These are phyloP conservation scores for Agapostemon virescens DNA, from an alignment of 2,888 invertebrate genomes.

Conservation along the genomic window DNA sequence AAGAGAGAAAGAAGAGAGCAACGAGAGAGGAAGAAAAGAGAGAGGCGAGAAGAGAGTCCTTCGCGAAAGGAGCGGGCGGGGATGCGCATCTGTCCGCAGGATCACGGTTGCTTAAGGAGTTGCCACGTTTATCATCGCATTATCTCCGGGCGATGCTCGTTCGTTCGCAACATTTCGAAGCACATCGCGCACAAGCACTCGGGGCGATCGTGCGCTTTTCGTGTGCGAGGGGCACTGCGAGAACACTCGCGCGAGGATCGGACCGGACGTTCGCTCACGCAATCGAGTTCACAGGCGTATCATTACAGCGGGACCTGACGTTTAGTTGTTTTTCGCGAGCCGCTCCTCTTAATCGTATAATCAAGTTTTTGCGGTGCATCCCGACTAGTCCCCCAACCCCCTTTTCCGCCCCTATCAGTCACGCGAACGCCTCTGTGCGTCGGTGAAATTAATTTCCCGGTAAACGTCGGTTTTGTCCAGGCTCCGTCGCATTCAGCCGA, in stretches of 20 bases:
- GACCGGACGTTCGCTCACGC: not conserved
- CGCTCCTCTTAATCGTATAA: conserved; percentile 17
- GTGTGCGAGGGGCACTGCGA: too few species aligned
- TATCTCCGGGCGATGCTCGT: not conserved
- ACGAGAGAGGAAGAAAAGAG: too few species aligned
- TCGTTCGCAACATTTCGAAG: not conserved
- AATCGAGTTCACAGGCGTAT: conserved; percentile 7
- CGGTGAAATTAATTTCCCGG: conserved; percentile 7
- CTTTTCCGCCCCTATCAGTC: not conserved
- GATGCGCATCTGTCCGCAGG: too few species aligned
- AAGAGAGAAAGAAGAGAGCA: too few species aligned
- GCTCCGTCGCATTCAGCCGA: not conserved
- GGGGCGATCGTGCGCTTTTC: not conserved
- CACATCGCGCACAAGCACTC: not conserved
- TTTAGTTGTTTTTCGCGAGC: conserved; percentile 7
- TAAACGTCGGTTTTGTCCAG: not conserved
- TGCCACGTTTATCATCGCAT: not conserved
- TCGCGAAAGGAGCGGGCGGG: too few species aligned
- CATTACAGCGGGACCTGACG: not conserved
- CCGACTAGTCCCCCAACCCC: not conserved
- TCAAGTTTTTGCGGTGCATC: conserved; percentile 6
- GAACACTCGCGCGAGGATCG: not conserved
- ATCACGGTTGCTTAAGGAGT: not conserved
- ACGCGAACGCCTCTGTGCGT: not conserved
- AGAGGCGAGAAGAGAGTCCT: too few species aligned